These are phyloP conservation scores for Parnassius smintheus DNA, from an alignment of 2,888 invertebrate genomes.

Conservation along the genomic window DNA sequence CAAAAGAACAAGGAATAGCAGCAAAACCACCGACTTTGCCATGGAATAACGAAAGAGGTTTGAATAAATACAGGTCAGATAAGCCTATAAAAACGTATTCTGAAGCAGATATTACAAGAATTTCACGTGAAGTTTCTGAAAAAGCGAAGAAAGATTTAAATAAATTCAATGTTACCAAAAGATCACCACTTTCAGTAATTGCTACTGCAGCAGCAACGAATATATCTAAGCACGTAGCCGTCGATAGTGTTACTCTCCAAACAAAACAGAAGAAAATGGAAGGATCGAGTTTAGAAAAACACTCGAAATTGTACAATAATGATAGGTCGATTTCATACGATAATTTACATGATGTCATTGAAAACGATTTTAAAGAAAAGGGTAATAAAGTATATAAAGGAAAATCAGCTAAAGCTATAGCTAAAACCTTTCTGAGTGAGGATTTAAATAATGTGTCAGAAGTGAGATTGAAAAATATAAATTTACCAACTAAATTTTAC, in stretches of 20 bases:
- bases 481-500: conserved; percentile 40
- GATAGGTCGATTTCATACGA: conserved; percentile 54
- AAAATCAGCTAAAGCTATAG: conserved; percentile 88
- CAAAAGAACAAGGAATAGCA: conserved; percentile 78
- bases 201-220: conserved; percentile 83
- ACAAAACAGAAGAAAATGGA: conserved; percentile 72
- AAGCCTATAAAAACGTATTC: conserved; percentile 84
- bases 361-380: conserved; percentile 75
- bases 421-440: conserved; percentile 83
- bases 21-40: conserved; percentile 85
- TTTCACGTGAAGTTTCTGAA: conserved; percentile 84
- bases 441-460: conserved; percentile 78
- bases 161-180: conserved; percentile 80
- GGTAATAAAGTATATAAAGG: conserved; percentile 84
- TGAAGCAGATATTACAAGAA: conserved; percentile 83
- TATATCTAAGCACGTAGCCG: conserved; percentile 83
- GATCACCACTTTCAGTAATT: conserved; percentile 82
- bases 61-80: conserved; percentile 84
- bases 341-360: conserved; percentile 65
- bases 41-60: conserved; percentile 86
- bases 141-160: conserved; percentile 85
- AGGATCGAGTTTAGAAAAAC: conserved; percentile 60
- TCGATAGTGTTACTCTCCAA: conserved; percentile 73
- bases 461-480: conserved; percentile 51
- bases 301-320: conserved; percentile 72